Evolutionary conservation across 1,140 invertebrate species (phyloP).

Genomic region (Drosophila aff.): DNA sequence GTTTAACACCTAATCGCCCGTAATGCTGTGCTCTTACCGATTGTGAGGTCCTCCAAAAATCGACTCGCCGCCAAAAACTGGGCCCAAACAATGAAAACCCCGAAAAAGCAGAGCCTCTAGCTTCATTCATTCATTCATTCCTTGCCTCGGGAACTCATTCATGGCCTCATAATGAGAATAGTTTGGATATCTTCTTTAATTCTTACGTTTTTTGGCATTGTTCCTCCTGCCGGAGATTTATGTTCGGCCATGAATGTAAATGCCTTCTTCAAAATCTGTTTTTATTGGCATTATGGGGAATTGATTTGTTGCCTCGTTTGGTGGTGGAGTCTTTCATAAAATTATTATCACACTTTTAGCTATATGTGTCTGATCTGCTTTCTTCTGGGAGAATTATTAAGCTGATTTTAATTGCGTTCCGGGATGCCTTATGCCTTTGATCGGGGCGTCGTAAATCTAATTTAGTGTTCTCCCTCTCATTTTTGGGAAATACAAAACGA

Average conservation of each 20-base stretch:
- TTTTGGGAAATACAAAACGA: slow-evolving; percentile 31
- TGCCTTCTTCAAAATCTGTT: slow-evolving; percentile 77
- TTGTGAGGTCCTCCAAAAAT: slow-evolving; percentile 74
- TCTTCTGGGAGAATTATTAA: slow-evolving; percentile 69
- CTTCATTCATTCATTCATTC: slow-evolving; percentile 52
- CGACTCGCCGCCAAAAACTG: slow-evolving; percentile 45
- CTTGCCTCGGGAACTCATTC: slow-evolving; percentile 36
- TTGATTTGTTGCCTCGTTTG: slow-evolving; percentile 71
- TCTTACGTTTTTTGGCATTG: slow-evolving; percentile 47
- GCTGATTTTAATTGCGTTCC: slow-evolving; percentile 83
- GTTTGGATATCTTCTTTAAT: slow-evolving; percentile 59
- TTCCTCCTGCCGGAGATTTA: slow-evolving; percentile 60
- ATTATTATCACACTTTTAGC: slow-evolving; percentile 83
- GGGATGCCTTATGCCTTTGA: slow-evolving; percentile 50
- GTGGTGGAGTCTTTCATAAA: slow-evolving; percentile 68
- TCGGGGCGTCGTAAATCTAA: slow-evolving; percentile 75
- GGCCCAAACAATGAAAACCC: slow-evolving; percentile 20
- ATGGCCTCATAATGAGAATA: slow-evolving; percentile 76
- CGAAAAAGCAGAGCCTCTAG: slow-evolving; percentile 35
- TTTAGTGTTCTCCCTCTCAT: slow-evolving; percentile 51
- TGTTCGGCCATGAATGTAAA: slow-evolving; percentile 79
- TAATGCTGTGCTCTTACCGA: slow-evolving; percentile 49
- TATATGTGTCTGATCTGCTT: slow-evolving; percentile 26
- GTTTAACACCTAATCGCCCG: slow-evolving; percentile 67
- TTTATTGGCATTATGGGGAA: slow-evolving; percentile 74